Evolutionary conservation across 2,797 vertebrate genomes (phyloP).

Genomic region (Diplodus sargus): DNA sequence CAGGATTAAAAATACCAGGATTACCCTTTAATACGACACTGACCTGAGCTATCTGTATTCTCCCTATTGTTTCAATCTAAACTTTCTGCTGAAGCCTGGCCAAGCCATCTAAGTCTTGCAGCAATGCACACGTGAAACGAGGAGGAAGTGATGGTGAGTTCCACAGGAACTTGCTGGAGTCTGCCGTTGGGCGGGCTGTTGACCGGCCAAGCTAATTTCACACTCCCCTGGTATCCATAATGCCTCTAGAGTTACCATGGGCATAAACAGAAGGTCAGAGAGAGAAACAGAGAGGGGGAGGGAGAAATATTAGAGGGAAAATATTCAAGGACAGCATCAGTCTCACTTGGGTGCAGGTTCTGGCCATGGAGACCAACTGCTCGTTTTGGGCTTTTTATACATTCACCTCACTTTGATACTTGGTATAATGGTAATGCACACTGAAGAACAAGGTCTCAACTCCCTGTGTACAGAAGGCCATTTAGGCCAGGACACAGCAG

Average conservation of each 20-base stretch:
- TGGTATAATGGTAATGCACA: constrained; percentile 29
- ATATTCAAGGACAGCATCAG: constrained; percentile 69
- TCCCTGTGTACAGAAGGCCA: constrained; percentile 60
- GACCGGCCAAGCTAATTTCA: constrained; percentile 85
- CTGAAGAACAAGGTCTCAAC: constrained; percentile 36
- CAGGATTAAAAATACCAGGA: no score
- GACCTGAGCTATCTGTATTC: constrained; percentile 29
- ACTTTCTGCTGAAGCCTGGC: constrained; percentile 46
- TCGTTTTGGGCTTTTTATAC: constrained; percentile 57
- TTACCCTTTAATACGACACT: constrained; percentile 1
- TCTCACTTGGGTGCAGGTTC: constrained; percentile 67
- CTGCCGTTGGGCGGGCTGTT: constrained; percentile 65
- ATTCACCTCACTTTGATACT: constrained; percentile 54
- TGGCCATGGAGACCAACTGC: constrained; percentile 70
- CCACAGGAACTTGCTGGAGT: constrained; percentile 74
- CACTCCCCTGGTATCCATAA: constrained; percentile 84
- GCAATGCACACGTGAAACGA: constrained; percentile 27
- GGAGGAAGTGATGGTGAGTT: constrained; percentile 62
- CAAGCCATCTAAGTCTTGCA: constrained; percentile 52
- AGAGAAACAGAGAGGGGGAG: constrained; percentile 53
- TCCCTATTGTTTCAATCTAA: constrained; percentile 33
- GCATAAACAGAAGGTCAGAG: constrained; percentile 80
- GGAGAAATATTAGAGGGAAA: constrained; percentile 52
- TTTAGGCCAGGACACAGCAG: constrained; percentile 73
- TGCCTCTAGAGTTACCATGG: constrained; percentile 75